Evolutionary conservation across 2,113 vertebrate species (phyloP), one percentile per base, ranked within the genome.

Genomic region (Balaenoptera acutorostrata): DNA sequence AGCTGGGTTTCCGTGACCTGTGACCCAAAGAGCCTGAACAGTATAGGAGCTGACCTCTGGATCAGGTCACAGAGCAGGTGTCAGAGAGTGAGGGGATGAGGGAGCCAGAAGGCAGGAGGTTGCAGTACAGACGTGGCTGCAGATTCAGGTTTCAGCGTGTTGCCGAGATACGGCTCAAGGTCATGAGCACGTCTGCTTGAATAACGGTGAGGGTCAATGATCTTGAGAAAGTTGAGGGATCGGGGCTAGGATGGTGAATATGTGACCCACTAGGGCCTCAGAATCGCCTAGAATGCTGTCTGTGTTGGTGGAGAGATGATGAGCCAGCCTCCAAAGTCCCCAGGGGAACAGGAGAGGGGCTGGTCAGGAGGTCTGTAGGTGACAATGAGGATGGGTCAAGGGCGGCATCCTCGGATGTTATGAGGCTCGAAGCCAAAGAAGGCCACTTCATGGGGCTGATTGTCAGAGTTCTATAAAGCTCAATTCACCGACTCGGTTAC

Each of bases 101-200:
- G 0, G n/a, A 39, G n/a, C 14, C 18, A 5, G 18, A 6, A 12
- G 46, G 36, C 12, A 1, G 33, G 44, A 11, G 57, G 59, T 2
- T 0, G 4, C 2, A 5, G 31, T 0, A 6, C 41, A 17, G 63
- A 4, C 3, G 6, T 14, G 39, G 84, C 12, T 9, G 4, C 52
- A n/a, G 66, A 23, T 11, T 17, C 46, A 17, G 12, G 46, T 39
- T 13, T 4, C 29, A 14, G 93, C 29, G 21, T 2, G 2, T 27
- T 0, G 2, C 41, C 72, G 6, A 11, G 36, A 8, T 0, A 0
- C 5, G 1, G 36, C 55, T 2, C n/a, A 6, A 0, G 2, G 21
- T 13, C 46, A 13, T 0, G 18, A 6, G 36, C 0, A 5, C 0
- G 14, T 15, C 27, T 29, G 25, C 31, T 2, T 39, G 33, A 46